Evolutionary conservation across 2,797 vertebrate genomes (phyloP).

Genomic region (Tapera naevia): DNA sequence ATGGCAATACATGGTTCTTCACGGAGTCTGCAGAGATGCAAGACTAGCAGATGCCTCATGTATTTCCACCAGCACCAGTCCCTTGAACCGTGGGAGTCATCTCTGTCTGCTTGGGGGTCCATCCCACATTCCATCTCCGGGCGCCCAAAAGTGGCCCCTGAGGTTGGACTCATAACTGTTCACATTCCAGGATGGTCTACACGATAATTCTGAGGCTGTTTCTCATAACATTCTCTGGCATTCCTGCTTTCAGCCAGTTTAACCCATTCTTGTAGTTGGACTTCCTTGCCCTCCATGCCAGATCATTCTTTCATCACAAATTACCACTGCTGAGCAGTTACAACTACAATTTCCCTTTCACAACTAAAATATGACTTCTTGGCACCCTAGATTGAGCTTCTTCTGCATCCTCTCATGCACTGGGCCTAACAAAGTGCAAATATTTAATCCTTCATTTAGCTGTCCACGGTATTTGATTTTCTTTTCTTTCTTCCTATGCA

Average conservation of each 20-base stretch:
- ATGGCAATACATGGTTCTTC: accelerated
- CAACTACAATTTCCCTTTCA: background rate
- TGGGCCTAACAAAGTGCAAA: background rate
- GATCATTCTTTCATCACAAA: background rate
- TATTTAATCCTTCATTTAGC: background rate
- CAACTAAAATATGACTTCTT: background rate
- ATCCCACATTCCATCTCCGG: background rate
- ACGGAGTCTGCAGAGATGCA: background rate
- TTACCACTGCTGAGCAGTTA: background rate
- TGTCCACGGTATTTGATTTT: background rate
- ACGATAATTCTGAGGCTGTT: background rate
- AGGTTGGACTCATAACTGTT: background rate
- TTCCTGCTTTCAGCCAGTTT: background rate
- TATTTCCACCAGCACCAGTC: background rate
- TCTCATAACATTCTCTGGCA: background rate
- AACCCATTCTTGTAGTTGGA: background rate
- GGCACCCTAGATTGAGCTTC: background rate
- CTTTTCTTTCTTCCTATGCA: background rate
- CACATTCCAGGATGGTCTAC: background rate
- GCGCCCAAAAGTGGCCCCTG: background rate
- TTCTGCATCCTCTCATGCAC: background rate
- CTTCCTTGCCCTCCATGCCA: background rate
- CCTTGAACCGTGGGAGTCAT: accelerated
- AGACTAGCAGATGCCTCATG: background rate
- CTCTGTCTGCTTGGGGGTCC: background rate